Evolutionary conservation across 2,888 invertebrate species (phyloP).

Genomic region (Rutpela maculata): DNA sequence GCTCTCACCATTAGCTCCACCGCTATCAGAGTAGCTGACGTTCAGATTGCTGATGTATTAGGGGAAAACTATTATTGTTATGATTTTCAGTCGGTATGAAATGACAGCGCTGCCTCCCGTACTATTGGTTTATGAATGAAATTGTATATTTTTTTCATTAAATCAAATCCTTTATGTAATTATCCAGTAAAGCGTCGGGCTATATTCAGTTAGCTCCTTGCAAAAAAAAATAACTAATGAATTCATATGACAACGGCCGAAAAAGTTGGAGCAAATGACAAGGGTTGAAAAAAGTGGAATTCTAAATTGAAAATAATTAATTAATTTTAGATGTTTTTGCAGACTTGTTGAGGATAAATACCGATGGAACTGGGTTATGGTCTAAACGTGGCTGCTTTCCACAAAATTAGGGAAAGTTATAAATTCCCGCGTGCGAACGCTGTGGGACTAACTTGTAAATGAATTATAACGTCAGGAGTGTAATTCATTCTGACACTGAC

Average conservation of each 20-base stretch:
- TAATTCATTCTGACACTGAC: constrained; percentile 62
- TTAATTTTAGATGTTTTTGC: constrained; percentile 46
- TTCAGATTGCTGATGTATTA: too few relatives aligned
- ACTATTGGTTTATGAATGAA: not conserved
- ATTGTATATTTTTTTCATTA: not conserved
- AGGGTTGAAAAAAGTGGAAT: constrained; percentile 29
- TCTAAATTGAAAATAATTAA: constrained; percentile 43
- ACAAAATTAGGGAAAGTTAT: constrained; percentile 56
- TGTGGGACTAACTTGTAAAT: constrained; percentile 60
- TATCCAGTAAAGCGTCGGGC: constrained; percentile 12
- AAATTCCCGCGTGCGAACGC: constrained; percentile 53
- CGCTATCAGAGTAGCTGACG: too few relatives aligned
- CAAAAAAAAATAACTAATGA: constrained; percentile 32
- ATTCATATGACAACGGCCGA: constrained; percentile 26
- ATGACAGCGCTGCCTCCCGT: too few relatives aligned
- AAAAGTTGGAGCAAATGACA: constrained; percentile 36
- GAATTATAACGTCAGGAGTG: constrained; percentile 62
- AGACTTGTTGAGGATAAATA: constrained; percentile 50
- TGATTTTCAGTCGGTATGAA: too few relatives aligned
- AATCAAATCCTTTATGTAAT: constrained; percentile 7
- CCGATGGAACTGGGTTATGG: constrained; percentile 48
- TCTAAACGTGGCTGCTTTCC: constrained; percentile 49
- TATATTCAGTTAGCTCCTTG: constrained; percentile 1
- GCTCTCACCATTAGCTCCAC: too few relatives aligned
- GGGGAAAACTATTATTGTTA: too few relatives aligned